Evolutionary conservation across 1,140 invertebrate genomes (phyloP), one percentile per base, ranked within the genome.

Genomic region (Ladona fulva): DNA sequence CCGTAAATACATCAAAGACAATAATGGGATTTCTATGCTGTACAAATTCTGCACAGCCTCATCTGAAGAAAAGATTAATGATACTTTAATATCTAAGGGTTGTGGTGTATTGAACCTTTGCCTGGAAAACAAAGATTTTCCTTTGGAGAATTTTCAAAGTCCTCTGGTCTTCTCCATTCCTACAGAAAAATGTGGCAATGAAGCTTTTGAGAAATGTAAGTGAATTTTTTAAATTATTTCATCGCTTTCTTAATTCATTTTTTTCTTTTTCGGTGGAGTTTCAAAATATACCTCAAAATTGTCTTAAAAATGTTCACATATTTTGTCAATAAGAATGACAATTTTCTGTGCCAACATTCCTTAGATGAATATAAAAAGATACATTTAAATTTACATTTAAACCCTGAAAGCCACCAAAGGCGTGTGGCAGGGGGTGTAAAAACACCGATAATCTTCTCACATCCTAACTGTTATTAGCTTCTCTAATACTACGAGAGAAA

Each of bases 61-160:
- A 81, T 91, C 91, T 3, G 89, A 91, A 80, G 89, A 91, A 80
- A 89, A 89, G 76, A 84, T 86, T 10, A 91, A 90, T 80, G 90
- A 92, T 82, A 86, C 86, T 24, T 81, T 91, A 0, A 80, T 92
- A 75, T 87, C 88, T 24, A 86, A 88, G 80, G 87, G 91, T 1
- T 91, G 88, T 78, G 88, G 87, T 19, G 89, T 92, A 59, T 89
- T 92, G 79, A 89, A 89, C 79, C 83, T 89, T 24, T 91, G 90
- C 81, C 83, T 90, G 74, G 89, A 89, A 77, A 90, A 89, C 81
- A 89, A 88, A 82, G 87, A 88, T 52, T 80, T 92, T 29, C 90
- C 91, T 16, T 88, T 92, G 24, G 83, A 86, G 75, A 80, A 80
- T 59, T 83, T 86, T 77, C 29, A 75, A 19, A 89, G 88, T 78